A percentile compares a stretch with the other conserved stretches of the same genome.
phyloP scores from a whole-genome alignment of 1,140 invertebrate species.

The Drosophila pachea region DNA sequence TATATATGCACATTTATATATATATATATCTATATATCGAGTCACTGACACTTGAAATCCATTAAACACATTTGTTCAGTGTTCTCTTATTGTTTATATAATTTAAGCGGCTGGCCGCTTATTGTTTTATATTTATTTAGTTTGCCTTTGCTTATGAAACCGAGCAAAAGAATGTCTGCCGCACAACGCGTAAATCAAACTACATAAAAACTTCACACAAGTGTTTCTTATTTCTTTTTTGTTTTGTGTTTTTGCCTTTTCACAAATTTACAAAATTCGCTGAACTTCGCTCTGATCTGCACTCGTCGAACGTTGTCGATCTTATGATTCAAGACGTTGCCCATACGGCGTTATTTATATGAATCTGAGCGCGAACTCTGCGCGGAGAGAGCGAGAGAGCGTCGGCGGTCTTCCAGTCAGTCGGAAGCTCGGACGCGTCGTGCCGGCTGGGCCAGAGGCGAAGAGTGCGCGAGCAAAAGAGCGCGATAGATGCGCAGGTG shows the following conservation, averaged over 20 bases:
- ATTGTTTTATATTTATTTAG: conserved; percentile 27
- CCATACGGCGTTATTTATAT: conserved; percentile 52
- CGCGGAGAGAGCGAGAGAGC: conserved; percentile 6
- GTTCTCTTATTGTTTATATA: conserved; percentile 58
- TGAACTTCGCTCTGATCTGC: conserved; percentile 42
- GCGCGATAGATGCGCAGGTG: conserved; percentile 60
- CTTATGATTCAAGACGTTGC: conserved; percentile 76
- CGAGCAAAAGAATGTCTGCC: conserved; percentile 28
- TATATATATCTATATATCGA: conserved; percentile 21
- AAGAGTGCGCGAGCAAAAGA: conserved; percentile 52
- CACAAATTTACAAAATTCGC: conserved; percentile 22
- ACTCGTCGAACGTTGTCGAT: conserved; percentile 76
- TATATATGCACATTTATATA: neutral
- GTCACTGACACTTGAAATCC: conserved; percentile 77
- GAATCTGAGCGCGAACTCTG: conserved; percentile 38
- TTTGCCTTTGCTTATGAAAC: conserved; percentile 51
- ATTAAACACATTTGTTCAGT: conserved; percentile 52
- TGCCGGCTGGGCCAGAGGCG: neutral
- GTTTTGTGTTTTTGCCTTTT: too few species aligned
- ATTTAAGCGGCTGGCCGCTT: conserved; percentile 47
- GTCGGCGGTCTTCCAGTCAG: neutral
- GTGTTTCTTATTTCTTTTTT: neutral
- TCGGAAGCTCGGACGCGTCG: conserved; percentile 2
- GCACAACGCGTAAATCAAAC: conserved; percentile 26
- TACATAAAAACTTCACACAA: conserved; percentile 31